These are phyloP conservation scores for Salvelinus namaycush DNA, from an alignment of 2,113 vertebrate species.

Conservation along the genomic window DNA sequence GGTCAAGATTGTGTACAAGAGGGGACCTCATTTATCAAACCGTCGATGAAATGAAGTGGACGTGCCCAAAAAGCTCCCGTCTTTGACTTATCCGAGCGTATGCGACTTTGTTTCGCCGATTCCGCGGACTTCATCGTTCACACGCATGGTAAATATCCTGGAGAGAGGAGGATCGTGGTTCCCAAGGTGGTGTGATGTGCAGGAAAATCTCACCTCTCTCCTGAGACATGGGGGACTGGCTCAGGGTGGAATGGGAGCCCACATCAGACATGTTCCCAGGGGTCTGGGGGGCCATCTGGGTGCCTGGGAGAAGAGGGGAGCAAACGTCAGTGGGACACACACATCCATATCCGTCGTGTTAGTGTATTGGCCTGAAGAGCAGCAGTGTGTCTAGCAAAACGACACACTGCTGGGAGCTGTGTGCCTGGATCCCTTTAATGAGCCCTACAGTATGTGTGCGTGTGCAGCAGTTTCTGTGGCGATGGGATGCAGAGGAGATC, in stretches of 20 bases:
- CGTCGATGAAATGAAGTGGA: too few relatives aligned
- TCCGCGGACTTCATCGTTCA: too few relatives aligned
- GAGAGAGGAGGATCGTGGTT: not conserved
- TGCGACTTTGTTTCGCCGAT: too few relatives aligned
- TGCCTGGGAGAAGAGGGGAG: slow-evolving; percentile 69
- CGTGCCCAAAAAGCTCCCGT: too few relatives aligned
- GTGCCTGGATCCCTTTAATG: slow-evolving; percentile 9
- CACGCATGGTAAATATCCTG: not conserved
- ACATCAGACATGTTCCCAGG: slow-evolving; percentile 85
- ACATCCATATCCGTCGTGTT: not conserved
- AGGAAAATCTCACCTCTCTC: slow-evolving; percentile 81
- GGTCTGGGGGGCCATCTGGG: slow-evolving; percentile 87
- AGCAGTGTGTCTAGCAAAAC: not conserved
- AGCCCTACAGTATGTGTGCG: not conserved
- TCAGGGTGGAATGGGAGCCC: slow-evolving; percentile 85
- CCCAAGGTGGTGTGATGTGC: not conserved
- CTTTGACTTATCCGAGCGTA: too few relatives aligned
- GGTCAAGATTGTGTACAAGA: not conserved
- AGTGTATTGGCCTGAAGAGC: not conserved
- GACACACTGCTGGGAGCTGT: not conserved
- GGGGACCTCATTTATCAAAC: not conserved
- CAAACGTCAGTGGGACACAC: not conserved
- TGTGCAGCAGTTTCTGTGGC: slow-evolving; percentile 1
- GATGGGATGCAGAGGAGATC: slow-evolving; percentile 10
- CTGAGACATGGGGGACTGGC: slow-evolving; percentile 91